Conservation (phyloP, 2,113 vertebrate species). For the Promerops cafer region DNA sequence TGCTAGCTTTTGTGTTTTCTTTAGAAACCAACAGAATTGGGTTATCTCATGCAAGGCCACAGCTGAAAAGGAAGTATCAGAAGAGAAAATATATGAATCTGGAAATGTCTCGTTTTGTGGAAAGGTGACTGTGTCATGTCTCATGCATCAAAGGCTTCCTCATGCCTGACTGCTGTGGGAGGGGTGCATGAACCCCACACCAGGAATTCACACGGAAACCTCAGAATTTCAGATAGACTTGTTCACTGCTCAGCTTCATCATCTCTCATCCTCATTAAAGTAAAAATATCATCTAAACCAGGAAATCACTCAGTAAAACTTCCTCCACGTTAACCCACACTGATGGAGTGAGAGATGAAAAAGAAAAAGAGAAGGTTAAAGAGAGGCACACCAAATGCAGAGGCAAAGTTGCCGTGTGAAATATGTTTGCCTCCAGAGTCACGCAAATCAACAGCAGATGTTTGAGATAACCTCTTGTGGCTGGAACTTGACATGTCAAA, state of each 20-base stretch:
- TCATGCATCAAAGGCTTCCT: neutral
- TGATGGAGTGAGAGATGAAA: neutral
- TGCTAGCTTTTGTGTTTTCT: neutral
- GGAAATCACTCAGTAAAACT: neutral
- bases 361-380: neutral
- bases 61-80: neutral
- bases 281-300: neutral
- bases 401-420: neutral
- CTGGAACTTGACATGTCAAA: neutral
- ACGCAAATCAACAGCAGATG: neutral
- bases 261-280: neutral
- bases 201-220: neutral
- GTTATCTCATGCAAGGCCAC: constrained; percentile 12
- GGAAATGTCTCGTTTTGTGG: neutral
- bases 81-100: neutral
- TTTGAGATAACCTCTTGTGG: neutral
- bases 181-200: neutral
- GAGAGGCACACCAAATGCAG: neutral
- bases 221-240: neutral
- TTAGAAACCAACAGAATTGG: neutral
- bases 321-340: neutral
- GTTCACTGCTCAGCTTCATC: neutral
- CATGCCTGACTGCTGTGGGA: neutral
- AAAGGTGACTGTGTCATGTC: neutral
- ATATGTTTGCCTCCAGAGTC: neutral